These are phyloP conservation scores for Labia minor DNA, from an alignment of 2,888 invertebrate genomes.

Conservation along the genomic window DNA sequence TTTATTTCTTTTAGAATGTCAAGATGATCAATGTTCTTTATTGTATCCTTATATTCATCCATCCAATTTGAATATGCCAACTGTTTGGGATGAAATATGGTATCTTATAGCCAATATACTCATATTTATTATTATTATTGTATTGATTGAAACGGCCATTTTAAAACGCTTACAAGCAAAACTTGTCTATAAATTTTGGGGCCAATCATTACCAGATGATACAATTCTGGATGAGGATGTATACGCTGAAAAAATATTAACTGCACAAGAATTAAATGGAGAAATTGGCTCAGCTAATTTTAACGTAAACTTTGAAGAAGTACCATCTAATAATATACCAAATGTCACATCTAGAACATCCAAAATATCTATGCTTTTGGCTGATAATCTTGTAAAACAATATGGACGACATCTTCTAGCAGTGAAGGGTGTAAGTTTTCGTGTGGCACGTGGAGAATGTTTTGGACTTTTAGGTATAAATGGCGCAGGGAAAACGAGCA, in stretches of 20 bases:
- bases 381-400: conserved; percentile 48
- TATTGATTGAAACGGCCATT: not conserved
- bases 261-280: not conserved
- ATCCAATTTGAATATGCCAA: not conserved
- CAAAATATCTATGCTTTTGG: conserved; percentile 39
- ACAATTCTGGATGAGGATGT: not conserved
- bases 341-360: not conserved
- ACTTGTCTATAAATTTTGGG: not conserved
- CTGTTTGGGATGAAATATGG: not conserved
- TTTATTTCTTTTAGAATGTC: not conserved
- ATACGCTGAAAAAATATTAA: not conserved
- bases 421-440: conserved; percentile 55
- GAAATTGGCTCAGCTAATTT: not conserved
- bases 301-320: not conserved
- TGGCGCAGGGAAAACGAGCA: conserved; percentile 46
- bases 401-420: conserved; percentile 44
- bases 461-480: conserved; percentile 42
- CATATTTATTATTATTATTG: not conserved
- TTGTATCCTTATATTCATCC: not conserved
- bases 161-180: not conserved
- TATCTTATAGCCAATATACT: not conserved
- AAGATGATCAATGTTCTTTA: not conserved
- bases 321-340: not conserved
- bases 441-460: conserved; percentile 43
- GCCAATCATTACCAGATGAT: not conserved